A percentile compares a stretch with the other conserved stretches of the same genome.
Evolutionary conservation across 2,888 invertebrate species (phyloP).

Genomic region (Xestia c-nigrum): DNA sequence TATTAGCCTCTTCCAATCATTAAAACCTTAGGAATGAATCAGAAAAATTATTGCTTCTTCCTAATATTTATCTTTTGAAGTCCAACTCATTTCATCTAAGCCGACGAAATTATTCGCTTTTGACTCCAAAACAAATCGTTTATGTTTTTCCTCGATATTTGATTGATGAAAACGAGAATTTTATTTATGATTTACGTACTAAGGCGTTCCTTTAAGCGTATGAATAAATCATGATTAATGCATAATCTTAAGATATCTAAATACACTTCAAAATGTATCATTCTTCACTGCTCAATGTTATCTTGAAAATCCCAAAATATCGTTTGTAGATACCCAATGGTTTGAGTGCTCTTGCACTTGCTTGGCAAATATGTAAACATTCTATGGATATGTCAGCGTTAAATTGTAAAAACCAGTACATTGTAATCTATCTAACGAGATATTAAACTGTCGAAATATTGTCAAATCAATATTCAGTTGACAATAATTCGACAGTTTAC

Average conservation of each 20-base stretch:
- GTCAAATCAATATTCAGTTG: too few species aligned
- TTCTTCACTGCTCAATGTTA: background rate
- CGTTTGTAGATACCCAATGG: background rate
- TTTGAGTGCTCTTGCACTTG: background rate
- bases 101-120: slow-evolving; percentile 34
- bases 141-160: slow-evolving; percentile 44
- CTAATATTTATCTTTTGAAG: slow-evolving; percentile 40
- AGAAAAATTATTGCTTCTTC: slow-evolving; percentile 13
- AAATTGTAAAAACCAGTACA: too few species aligned
- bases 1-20: background rate
- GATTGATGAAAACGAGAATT: slow-evolving; percentile 46
- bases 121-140: slow-evolving; percentile 36
- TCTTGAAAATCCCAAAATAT: background rate
- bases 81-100: slow-evolving; percentile 9
- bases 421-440: too few species aligned
- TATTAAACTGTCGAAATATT: too few species aligned
- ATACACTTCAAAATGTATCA: slow-evolving; percentile 14
- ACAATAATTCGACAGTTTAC: too few species aligned
- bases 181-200: slow-evolving; percentile 39
- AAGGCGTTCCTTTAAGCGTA: slow-evolving; percentile 12
- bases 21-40: slow-evolving; percentile 10
- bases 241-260: slow-evolving; percentile 6
- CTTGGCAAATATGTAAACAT: background rate
- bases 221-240: slow-evolving; percentile 38
- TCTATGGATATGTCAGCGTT: background rate